Conservation (phyloP, 37 sponge, comb jelly and placozoan species). For the Crambe crambe region DNA sequence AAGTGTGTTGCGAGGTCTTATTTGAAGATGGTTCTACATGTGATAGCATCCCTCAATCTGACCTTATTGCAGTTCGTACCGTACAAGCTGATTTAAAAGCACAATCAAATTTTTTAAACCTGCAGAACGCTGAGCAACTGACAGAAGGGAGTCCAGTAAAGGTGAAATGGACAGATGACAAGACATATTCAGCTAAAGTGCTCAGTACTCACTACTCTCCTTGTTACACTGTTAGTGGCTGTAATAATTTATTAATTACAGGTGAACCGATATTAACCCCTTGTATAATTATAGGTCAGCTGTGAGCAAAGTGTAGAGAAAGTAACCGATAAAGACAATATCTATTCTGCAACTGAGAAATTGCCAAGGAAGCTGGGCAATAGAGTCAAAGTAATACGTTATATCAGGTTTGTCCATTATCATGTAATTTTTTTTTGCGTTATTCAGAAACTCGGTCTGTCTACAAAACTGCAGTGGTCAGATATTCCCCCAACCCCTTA, state of each 20-base stretch:
- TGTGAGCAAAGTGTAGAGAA: slow-evolving; percentile 18
- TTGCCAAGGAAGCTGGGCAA: slow-evolving; percentile 57
- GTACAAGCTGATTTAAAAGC: background rate
- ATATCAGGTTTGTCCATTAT: no score
- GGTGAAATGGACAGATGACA: slow-evolving; percentile 78
- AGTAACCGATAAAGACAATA: slow-evolving; percentile 36
- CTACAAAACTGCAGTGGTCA: no score
- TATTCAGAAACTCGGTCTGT: no score
- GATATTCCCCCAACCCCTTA: no score
- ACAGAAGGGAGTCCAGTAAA: slow-evolving; percentile 41
- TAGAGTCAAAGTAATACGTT: slow-evolving; percentile 32
- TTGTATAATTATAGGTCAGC: slow-evolving; percentile 28
- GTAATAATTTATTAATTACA: background rate
- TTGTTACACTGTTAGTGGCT: slow-evolving; percentile 44
- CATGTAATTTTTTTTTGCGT: no score
- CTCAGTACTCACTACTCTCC: slow-evolving; percentile 51
- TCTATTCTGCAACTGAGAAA: slow-evolving; percentile 63
- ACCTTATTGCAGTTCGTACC: slow-evolving; percentile 28
- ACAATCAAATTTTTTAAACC: no score
- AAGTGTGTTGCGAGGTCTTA: slow-evolving; percentile 61
- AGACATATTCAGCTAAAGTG: slow-evolving; percentile 66
- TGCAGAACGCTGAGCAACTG: slow-evolving; percentile 19
- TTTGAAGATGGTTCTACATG: slow-evolving; percentile 93
- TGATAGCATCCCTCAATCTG: slow-evolving; percentile 46
- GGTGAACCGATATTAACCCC: background rate